Conservation (phyloP, 1,140 invertebrate genomes). For the Penaeus indicus region DNA sequence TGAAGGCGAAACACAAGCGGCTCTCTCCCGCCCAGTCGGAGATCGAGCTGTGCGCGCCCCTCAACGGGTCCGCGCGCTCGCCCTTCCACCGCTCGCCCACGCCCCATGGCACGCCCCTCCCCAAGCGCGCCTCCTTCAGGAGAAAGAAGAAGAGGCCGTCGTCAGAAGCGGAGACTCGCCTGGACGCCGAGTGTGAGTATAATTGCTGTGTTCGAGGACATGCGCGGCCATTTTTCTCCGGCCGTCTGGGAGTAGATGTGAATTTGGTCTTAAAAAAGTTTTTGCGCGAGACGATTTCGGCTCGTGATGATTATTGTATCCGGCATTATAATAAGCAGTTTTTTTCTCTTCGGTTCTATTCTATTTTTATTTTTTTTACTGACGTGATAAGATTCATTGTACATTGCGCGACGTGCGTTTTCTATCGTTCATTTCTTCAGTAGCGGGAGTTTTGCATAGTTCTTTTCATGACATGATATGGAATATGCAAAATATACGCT, state of each 20-base stretch:
- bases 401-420: too few relatives aligned
- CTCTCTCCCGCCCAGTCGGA: constrained; percentile 41
- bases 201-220: neutral
- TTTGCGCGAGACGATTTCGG: too few relatives aligned
- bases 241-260: neutral
- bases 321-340: too few relatives aligned
- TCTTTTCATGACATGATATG: too few relatives aligned
- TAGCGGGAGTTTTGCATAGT: too few relatives aligned
- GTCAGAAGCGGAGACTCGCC: constrained; percentile 23
- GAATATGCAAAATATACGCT: too few relatives aligned
- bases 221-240: too few relatives aligned
- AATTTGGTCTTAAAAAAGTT: neutral
- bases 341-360: too few relatives aligned
- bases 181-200: constrained; percentile 33
- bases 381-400: too few relatives aligned
- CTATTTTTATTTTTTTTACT: too few relatives aligned
- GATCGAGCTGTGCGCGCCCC: constrained; percentile 39
- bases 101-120: constrained; percentile 39
- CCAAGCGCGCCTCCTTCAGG: constrained; percentile 41
- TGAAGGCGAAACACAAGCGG: constrained; percentile 47
- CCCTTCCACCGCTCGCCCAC: constrained; percentile 22
- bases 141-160: constrained; percentile 45
- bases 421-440: too few relatives aligned
- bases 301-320: too few relatives aligned
- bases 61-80: constrained; percentile 17